phyloP scores from a whole-genome alignment of 2,888 invertebrate species.

The Agrotis segetum region DNA sequence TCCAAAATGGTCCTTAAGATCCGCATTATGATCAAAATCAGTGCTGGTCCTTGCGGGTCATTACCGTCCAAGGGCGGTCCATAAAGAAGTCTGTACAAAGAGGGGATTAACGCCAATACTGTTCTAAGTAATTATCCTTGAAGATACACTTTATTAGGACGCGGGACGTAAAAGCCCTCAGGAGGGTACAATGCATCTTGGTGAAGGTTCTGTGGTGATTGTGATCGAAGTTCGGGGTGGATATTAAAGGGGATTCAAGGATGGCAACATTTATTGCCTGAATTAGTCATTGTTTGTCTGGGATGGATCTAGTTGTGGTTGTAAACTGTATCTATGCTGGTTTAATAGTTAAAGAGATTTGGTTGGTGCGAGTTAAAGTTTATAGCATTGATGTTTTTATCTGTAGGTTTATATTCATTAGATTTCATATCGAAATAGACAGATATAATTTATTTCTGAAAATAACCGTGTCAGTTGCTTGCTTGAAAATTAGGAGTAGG shows the following conservation, averaged over 20 bases:
- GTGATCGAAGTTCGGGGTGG: constrained; percentile 45
- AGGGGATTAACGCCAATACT: constrained; percentile 64
- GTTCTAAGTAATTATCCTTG: constrained; percentile 73
- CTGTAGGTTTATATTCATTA: too few relatives aligned
- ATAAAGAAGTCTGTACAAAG: constrained; percentile 65
- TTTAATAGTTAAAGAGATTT: neutral
- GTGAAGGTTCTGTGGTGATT: constrained; percentile 61
- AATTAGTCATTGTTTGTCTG: constrained; percentile 41
- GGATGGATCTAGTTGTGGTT: constrained; percentile 13
- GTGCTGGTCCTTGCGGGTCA: constrained; percentile 44
- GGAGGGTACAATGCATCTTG: constrained; percentile 69
- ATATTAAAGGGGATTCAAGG: constrained; percentile 50
- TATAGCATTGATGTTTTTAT: neutral
- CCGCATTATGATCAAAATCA: constrained; percentile 45
- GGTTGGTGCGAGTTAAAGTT: neutral
- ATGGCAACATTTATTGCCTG: constrained; percentile 44
- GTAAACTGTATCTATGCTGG: neutral
- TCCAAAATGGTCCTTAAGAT: constrained; percentile 27
- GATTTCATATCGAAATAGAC: too few relatives aligned
- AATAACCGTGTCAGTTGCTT: too few relatives aligned
- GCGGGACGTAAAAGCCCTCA: constrained; percentile 62
- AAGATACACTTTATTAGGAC: constrained; percentile 67
- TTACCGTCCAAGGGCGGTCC: constrained; percentile 46
- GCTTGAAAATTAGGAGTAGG: neutral
- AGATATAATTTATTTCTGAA: neutral